Base-by-base conservation (phyloP, 2,797 vertebrate species). In the Serranus cabrilla region DNA sequence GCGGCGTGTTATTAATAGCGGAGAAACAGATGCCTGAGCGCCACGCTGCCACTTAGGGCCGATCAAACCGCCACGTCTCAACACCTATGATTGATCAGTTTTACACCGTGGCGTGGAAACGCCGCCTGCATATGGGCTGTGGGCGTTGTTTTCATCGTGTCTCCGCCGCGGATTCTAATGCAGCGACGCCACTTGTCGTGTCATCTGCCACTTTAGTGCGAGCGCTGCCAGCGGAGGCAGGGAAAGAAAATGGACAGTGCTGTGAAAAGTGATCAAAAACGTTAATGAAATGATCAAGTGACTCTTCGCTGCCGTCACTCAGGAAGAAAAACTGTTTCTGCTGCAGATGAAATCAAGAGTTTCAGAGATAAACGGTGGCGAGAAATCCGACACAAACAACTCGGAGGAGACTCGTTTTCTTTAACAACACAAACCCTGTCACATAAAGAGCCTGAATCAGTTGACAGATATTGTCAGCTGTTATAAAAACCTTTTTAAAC, bases 41-140 rank as follows among this genome's bases (percentile, higher is more conserved):
- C 74, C 84, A 34, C 60, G 37, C 80, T 77, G 80, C 79, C 87
- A 81, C 78, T 63, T 67, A 72, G 75, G 81, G 81, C 82, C 16
- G 56, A 76, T 83, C 54, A 83, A 83, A 65, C 56, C 5, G 54
- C 66, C 63, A 78, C 78, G 65, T 89, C 81, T 80, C 81, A 87
- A 91, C 91, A 92, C 91, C 91, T 91, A 78, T 78, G 90, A 92
- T 87, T 93, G 92, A 94, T 90, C 87, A 81, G 83, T 92, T 93
- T 84, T 87, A 65, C 84, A 76, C 74, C 6, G 69, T 25, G 61
- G 70, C 75, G 63, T 59, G 13, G 1, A 34, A 49, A 51, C 62
- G 46, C 31, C 0, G 62, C 10, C n/a, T 51, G 71, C 87, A 88
- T 90, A 92, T 81, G 91, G 76, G 63, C 57, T 55, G 92, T 92